phyloP scores from a whole-genome alignment of 2,888 invertebrate genomes.

The Apamea epomidion region DNA sequence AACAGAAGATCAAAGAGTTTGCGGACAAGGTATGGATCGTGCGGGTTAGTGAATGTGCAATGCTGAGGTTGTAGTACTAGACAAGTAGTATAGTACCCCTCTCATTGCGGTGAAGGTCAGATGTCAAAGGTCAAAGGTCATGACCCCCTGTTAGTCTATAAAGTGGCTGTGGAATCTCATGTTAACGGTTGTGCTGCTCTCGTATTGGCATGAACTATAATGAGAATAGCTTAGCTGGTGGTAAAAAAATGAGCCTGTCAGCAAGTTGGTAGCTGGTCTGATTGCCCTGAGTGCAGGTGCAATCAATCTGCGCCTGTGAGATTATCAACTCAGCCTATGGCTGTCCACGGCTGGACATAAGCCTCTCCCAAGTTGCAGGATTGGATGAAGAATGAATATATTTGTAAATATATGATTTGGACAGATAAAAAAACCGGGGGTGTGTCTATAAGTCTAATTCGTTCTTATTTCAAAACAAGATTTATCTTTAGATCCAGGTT shows the following conservation, averaged over 20 bases:
- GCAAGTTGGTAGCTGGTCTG: not conserved
- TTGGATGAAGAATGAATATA: not conserved
- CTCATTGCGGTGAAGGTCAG: slow-evolving; percentile 40
- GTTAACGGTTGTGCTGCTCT: not conserved
- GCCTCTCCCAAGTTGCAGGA: not conserved
- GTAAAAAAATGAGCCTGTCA: not conserved
- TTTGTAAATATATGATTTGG: not conserved
- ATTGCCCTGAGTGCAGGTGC: too few relatives aligned
- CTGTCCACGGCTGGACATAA: not conserved
- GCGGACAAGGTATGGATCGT: slow-evolving; percentile 93
- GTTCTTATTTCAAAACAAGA: not conserved
- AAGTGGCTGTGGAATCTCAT: too few relatives aligned
- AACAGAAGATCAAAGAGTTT: slow-evolving; percentile 98
- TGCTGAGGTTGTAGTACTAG: slow-evolving; percentile 46
- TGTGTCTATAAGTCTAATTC: not conserved
- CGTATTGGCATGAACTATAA: not conserved
- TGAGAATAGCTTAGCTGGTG: not conserved
- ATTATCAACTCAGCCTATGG: not conserved
- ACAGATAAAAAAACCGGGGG: not conserved
- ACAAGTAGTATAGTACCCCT: slow-evolving; percentile 41
- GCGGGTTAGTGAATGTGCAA: slow-evolving; percentile 53
- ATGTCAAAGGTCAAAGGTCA: too few relatives aligned
- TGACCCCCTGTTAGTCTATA: not conserved
- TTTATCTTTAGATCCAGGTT: not conserved
- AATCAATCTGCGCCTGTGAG: too few relatives aligned